Evolutionary conservation across 2,888 invertebrate species (phyloP).

Genomic region (Spodoptera picta): DNA sequence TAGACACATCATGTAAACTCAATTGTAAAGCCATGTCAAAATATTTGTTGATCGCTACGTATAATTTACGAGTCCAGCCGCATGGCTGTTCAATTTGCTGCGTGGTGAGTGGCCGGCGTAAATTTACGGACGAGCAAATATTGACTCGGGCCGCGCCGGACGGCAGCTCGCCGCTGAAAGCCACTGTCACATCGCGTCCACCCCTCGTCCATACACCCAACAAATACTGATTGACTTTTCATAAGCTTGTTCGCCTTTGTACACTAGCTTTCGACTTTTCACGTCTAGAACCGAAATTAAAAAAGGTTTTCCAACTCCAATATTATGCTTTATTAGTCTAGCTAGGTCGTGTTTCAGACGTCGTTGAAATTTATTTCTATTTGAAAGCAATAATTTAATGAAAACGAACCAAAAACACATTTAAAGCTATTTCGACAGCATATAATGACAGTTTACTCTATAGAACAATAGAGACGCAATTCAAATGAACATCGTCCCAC

Average conservation of each 20-base stretch:
- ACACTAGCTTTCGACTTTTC: constrained; percentile 6
- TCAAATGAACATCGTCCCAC: constrained; percentile 34
- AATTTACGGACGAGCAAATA: constrained; percentile 61
- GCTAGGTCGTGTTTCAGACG: background rate
- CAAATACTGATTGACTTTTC: constrained; percentile 43
- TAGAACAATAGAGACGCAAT: constrained; percentile 30
- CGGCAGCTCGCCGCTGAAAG: constrained; percentile 47
- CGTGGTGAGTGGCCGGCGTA: constrained; percentile 48
- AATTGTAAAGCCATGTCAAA: constrained; percentile 27
- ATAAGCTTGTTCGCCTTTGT: constrained; percentile 25
- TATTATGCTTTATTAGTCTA: background rate
- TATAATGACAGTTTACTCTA: constrained; percentile 1
- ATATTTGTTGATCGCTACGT: constrained; percentile 40
- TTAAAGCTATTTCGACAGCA: background rate
- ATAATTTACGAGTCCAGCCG: constrained; percentile 36
- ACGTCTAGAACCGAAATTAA: constrained; percentile 3
- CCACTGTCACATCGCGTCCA: constrained; percentile 34
- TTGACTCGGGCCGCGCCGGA: constrained; percentile 48
- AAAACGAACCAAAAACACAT: no score
- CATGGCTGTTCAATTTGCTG: constrained; percentile 55
- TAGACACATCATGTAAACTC: constrained; percentile 9
- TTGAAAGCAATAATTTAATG: background rate
- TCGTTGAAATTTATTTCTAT: background rate
- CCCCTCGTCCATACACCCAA: constrained; percentile 40
- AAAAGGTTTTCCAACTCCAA: background rate